Evolutionary conservation across 2,888 invertebrate genomes (phyloP), one percentile per base, ranked within the genome.

Genomic region (Eupithecia exiguata): DNA sequence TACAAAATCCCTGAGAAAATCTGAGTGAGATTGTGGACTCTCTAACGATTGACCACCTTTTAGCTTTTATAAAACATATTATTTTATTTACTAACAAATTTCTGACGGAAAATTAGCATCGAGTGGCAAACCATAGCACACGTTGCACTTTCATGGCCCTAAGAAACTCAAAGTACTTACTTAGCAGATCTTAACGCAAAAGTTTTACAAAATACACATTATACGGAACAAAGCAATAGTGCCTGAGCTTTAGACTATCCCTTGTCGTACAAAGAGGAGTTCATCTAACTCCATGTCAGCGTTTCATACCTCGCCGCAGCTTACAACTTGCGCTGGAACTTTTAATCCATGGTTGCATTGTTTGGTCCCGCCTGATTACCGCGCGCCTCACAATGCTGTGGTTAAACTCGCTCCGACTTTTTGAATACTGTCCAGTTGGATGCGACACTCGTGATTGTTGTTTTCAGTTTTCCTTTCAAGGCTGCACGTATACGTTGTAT

Each of bases 321-420:
- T 84, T 80, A 72, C 82, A 71, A 80, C 83, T 84, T 82, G 66
- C 69, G 71, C 81, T 78, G 78, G 84, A 91, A 91, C 88, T 92
- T 92, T 91, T 90, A 91, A 92, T 92, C 92, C 91, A 85, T 84
- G 89, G 91, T 84, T 82, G 83, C 86, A 89, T 91, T 90, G 91
- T 91, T 88, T 86, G 87, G 86, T 81, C 85, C 74, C 85, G 86
- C 82, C 87, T 90, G 91, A 91, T 92, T 89, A 90, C 88, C 82
- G 85, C 76, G 67, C 70, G 75, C 74, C 78, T 84, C 68, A 74
- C 78, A 80, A 70, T 75, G 73, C 73, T 36, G 71, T 70, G 75
- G 70, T 74, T 38, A 68, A 74, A 74, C 70, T 71, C 66, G 62
- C 71, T 71, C 61, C 25, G 70, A 66, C 75, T 75, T 75, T 75